Evolutionary conservation across 2,113 vertebrate genomes (phyloP).

Genomic region (Upupa epops): DNA sequence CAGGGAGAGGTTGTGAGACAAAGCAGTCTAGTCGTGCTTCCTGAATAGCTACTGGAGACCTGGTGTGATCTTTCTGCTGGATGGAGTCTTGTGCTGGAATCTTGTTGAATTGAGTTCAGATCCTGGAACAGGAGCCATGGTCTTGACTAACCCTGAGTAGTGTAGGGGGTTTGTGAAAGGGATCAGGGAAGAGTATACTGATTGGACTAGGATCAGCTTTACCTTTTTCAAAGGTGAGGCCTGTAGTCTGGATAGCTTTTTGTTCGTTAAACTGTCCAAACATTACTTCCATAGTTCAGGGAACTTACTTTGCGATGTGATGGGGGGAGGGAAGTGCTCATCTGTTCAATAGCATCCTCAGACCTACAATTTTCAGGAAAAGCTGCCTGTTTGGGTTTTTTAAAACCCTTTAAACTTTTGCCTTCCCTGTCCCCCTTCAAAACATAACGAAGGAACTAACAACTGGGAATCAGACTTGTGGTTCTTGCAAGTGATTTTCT

Average conservation of each 20-base stretch:
- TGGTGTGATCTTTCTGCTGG: not conserved
- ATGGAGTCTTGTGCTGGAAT: not conserved
- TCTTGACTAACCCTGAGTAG: not conserved
- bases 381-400: not conserved
- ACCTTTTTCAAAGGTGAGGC: not conserved
- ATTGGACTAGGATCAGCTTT: not conserved
- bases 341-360: not conserved
- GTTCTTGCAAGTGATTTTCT: not conserved
- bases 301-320: not conserved
- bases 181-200: not conserved
- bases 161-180: not conserved
- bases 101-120: not conserved
- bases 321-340: not conserved
- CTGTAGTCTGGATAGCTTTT: not conserved
- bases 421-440: fast-evolving
- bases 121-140: not conserved
- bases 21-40: not conserved
- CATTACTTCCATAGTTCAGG: fast-evolving
- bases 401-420: not conserved
- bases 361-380: not conserved
- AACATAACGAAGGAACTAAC: not conserved
- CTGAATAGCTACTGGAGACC: not conserved
- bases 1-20: not conserved
- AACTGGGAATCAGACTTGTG: not conserved
- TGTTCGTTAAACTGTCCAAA: not conserved